Conservation (phyloP, 1,140 invertebrate genomes). For the Cyrtorhinus lividipennis region DNA sequence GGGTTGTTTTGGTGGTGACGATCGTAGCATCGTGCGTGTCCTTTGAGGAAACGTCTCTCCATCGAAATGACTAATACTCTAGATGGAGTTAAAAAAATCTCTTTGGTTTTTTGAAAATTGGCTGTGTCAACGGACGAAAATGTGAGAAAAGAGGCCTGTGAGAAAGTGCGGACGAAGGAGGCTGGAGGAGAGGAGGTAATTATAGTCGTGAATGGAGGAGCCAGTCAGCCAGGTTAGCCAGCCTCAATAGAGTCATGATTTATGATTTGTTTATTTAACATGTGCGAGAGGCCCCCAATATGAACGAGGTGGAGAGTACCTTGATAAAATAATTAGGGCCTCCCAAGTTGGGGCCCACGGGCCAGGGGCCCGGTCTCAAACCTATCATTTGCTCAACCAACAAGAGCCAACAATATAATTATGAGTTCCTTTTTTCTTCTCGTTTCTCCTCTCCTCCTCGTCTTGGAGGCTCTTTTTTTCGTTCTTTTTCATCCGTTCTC, state of each 20-base stretch:
- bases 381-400: conserved; percentile 23
- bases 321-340: conserved; percentile 26
- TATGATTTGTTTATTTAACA: conserved; percentile 25
- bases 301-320: conserved; percentile 7
- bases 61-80: too few species aligned
- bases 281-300: conserved; percentile 12
- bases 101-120: too few species aligned
- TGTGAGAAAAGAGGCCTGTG: too few species aligned
- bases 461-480: neutral
- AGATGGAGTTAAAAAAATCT: too few species aligned
- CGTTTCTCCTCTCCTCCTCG: neutral
- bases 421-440: conserved; percentile 19
- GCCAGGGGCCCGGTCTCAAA: conserved; percentile 16
- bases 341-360: conserved; percentile 17
- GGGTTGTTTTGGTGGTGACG: too few species aligned
- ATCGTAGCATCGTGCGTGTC: too few species aligned
- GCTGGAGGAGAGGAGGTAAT: conserved; percentile 1
- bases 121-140: too few species aligned
- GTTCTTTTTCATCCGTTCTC: too few species aligned
- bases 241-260: conserved; percentile 27
- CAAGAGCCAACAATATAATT: conserved; percentile 20
- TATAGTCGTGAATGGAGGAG: conserved; percentile 14
- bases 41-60: too few species aligned
- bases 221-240: conserved; percentile 13
- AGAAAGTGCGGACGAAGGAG: neutral